Percentiles rank a stretch among this genome's conserved stretches.
phyloP scores from a whole-genome alignment of 2,888 invertebrate genomes.

The Silvanus unidentatus region DNA sequence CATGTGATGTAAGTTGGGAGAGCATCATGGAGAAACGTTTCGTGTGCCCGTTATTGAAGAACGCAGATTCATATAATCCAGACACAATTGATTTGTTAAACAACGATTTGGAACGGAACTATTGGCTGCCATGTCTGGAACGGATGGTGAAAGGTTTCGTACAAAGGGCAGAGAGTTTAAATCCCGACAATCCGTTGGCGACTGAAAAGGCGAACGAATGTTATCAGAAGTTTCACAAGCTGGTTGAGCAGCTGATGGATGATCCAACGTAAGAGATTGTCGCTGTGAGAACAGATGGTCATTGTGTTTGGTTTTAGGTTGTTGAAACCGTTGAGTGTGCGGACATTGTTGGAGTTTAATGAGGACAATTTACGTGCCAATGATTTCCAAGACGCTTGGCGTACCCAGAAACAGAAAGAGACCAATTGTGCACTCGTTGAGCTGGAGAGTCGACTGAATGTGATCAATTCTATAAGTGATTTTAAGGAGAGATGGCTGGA shows the following conservation, averaged over 20 bases:
- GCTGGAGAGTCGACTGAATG: constrained; percentile 60
- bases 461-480: constrained; percentile 63
- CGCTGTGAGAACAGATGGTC: neutral
- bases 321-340: constrained; percentile 74
- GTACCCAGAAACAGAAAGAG: constrained; percentile 80
- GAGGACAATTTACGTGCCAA: constrained; percentile 86
- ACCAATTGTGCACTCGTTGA: constrained; percentile 72
- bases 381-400: constrained; percentile 86
- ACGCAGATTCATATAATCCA: constrained; percentile 76
- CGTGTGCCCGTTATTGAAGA: constrained; percentile 70
- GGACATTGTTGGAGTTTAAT: constrained; percentile 85
- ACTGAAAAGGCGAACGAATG: constrained; percentile 74
- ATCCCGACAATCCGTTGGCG: constrained; percentile 69
- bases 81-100: constrained; percentile 86
- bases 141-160: constrained; percentile 81
- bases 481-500: constrained; percentile 58
- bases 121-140: constrained; percentile 91
- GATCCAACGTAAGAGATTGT: constrained; percentile 71
- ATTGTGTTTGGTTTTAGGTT: too few relatives aligned
- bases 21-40: constrained; percentile 18
- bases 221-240: constrained; percentile 73
- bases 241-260: constrained; percentile 66
- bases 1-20: too few relatives aligned
- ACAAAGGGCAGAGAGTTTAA: constrained; percentile 72
- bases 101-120: constrained; percentile 79